Percentiles rank a stretch among this genome's conserved stretches.
Conservation (phyloP, 2,113 vertebrate species). For the Tyrannus savana region DNA sequence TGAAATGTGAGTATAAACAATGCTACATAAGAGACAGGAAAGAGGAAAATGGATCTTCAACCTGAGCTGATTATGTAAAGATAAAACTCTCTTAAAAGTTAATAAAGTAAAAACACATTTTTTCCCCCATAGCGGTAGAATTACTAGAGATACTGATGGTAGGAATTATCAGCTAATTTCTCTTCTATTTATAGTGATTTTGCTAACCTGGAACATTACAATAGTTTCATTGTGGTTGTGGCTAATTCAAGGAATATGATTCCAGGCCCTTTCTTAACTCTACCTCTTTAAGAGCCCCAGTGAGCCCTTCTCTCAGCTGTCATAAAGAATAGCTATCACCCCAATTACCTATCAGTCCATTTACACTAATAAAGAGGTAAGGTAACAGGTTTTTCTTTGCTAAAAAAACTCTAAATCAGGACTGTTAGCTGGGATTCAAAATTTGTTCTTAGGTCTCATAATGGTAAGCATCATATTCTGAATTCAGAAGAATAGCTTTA, state of each 20-base stretch:
- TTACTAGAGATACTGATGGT: background rate
- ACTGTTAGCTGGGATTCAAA: background rate
- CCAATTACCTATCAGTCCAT: background rate
- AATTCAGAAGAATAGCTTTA: background rate
- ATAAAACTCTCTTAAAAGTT: background rate
- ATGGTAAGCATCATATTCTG: background rate
- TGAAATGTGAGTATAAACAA: background rate
- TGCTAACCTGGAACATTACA: background rate
- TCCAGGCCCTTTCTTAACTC: background rate
- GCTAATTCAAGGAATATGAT: background rate
- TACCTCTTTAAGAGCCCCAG: background rate
- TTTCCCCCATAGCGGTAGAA: accelerated
- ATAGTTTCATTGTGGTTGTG: background rate
- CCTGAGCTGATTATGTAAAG: background rate
- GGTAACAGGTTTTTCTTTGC: background rate
- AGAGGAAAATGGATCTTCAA: background rate
- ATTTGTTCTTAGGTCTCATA: background rate
- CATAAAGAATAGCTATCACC: background rate
- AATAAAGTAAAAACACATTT: background rate
- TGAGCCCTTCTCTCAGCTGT: background rate
- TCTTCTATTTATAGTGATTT: background rate
- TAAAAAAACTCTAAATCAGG: background rate
- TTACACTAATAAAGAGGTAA: background rate
- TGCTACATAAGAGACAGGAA: background rate
- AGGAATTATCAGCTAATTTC: background rate